Percentiles rank a stretch among this genome's conserved stretches.
phyloP scores from a whole-genome alignment of 2,113 vertebrate genomes.

The Ceuthmochares aereus region DNA sequence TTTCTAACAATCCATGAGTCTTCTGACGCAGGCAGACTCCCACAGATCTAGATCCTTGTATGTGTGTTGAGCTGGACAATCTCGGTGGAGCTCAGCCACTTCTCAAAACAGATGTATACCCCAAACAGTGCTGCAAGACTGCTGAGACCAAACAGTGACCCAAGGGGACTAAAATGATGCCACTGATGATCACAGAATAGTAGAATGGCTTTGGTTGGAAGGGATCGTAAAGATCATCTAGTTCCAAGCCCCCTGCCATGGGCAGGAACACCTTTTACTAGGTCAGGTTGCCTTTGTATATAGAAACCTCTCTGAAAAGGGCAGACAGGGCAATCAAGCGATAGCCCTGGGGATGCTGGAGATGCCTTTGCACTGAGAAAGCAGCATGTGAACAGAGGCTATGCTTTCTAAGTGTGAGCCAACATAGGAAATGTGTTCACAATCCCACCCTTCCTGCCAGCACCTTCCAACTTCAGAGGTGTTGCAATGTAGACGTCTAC shows the following conservation, averaged over 20 bases:
- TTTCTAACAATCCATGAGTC: no score
- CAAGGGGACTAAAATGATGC: neutral
- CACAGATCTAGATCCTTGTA: no score
- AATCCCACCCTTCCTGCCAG: constrained; percentile 49
- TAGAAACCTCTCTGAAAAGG: neutral
- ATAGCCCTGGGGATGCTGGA: neutral
- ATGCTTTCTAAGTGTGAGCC: neutral
- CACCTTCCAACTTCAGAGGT: constrained; percentile 22
- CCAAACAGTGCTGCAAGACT: neutral
- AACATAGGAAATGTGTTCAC: neutral
- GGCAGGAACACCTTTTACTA: no score
- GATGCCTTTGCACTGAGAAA: neutral
- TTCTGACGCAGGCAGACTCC: no score
- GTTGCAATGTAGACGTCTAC: neutral
- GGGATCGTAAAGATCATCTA: no score
- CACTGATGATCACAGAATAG: no score
- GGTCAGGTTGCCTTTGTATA: neutral
- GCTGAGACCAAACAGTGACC: neutral
- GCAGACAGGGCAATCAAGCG: neutral
- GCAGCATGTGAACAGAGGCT: neutral
- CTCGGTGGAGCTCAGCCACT: neutral
- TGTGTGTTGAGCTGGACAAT: neutral
- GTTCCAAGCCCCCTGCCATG: no score
- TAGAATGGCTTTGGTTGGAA: no score
- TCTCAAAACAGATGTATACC: neutral